Evolutionary conservation across 2,113 vertebrate genomes (phyloP).

Genomic region (Notechis scutatus): DNA sequence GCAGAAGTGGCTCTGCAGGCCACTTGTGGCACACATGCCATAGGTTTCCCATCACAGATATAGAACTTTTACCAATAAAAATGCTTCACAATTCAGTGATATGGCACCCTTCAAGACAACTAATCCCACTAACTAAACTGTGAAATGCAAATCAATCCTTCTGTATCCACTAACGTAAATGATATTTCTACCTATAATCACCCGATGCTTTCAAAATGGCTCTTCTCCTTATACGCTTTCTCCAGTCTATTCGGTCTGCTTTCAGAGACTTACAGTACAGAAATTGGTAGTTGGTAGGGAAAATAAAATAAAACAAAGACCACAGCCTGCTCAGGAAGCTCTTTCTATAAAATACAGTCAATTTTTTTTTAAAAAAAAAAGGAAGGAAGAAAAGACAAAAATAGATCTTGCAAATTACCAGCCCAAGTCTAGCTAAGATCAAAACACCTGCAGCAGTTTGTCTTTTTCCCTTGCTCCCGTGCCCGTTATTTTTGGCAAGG

Average conservation of each 20-base stretch:
- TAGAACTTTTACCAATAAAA: background rate
- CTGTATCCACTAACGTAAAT: background rate
- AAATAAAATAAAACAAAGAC: slow-evolving; percentile 17
- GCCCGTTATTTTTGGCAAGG: slow-evolving; percentile 3
- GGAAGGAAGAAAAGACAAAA: slow-evolving; percentile 11
- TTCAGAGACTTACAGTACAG: background rate
- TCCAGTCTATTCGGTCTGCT: background rate
- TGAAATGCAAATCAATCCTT: background rate
- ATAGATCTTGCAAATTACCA: slow-evolving; percentile 34
- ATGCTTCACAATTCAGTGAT: background rate
- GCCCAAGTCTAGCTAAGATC: slow-evolving; percentile 19
- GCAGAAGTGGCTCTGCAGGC: too few relatives aligned
- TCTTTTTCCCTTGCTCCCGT: background rate
- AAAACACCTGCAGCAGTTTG: slow-evolving; percentile 32
- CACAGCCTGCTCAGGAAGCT: slow-evolving; percentile 6
- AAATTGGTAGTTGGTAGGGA: background rate
- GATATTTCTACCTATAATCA: background rate
- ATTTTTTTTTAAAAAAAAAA: background rate
- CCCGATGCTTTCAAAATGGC: background rate
- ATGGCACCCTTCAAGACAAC: background rate
- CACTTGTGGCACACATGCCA: too few relatives aligned
- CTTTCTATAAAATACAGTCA: background rate
- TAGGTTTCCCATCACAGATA: too few relatives aligned
- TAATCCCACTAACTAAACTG: background rate
- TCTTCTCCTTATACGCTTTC: background rate